Evolutionary conservation across 2,113 vertebrate genomes (phyloP), one percentile per base, ranked within the genome.

Genomic region (Dromas ardeola): DNA sequence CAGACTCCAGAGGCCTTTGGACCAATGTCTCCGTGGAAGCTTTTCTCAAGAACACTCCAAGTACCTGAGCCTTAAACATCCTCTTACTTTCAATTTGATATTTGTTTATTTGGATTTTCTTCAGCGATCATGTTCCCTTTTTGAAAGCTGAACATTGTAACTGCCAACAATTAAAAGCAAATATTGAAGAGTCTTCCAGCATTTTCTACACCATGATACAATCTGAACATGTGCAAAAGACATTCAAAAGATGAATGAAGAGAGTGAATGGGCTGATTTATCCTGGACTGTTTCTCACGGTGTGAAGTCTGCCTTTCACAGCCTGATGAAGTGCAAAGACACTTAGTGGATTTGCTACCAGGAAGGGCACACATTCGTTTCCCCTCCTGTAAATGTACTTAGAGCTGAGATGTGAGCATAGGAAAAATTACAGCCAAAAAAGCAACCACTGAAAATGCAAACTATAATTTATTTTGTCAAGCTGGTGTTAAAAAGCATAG

Each of bases 281-380:
- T 81, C 88, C 90, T 74, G 69, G 47, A n/a, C 77, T 81, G 55
- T 90, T 95, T 83, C 82, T 93, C n/a, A 47, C 0, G 0, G 76
- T 96, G 86, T 90, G 88, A 96, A 93, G 65, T 88, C 86, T 97
- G 94, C 86, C 76, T 97, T 95, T 96, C 94, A 92, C 90, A 95
- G 83, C 55, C 92, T 90, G 76, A 77, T 92, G 88, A 95, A 86
- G 92, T 93, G 86, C 65, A 95, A 69, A 95, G 43, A 94, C 92
- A 92, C 79, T 78, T 90, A 93, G 76, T 84, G 69, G 69, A 88
- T 93, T 95, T 97, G 94, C 59, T 77, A 94, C 56, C 88, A 91
- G 79, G 85, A 95, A 92, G 80, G 90, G 71, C 79, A 94, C 62
- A 76, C 67, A 88, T 93, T 95, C 2, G 1, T 92, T 96, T 96